These are phyloP conservation scores for Barypeithes pellucidus DNA, from an alignment of 2,888 invertebrate genomes.

Conservation along the genomic window DNA sequence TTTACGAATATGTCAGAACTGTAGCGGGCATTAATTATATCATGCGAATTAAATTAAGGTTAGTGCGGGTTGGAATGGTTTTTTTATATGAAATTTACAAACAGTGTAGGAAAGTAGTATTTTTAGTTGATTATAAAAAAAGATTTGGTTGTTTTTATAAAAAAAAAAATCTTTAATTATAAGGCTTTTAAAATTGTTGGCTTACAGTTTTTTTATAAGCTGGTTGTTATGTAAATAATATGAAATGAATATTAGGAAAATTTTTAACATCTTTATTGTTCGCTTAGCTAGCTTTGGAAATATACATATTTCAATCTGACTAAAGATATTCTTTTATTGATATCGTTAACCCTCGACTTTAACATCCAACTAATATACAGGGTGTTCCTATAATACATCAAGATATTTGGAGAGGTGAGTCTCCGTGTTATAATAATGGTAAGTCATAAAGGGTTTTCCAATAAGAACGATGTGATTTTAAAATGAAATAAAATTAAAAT, in stretches of 20 bases:
- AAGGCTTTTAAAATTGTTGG: constrained; percentile 57
- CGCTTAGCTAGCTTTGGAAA: constrained; percentile 63
- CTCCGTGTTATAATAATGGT: too few species aligned
- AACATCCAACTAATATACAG: background rate
- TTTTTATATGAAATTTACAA: too few species aligned
- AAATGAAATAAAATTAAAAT: too few species aligned
- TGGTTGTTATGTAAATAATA: constrained; percentile 52
- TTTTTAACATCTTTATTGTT: constrained; percentile 62
- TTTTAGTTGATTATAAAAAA: background rate
- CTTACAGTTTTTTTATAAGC: constrained; percentile 60
- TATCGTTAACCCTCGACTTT: constrained; percentile 15
- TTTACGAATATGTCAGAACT: too few species aligned
- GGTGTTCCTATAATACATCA: too few species aligned
- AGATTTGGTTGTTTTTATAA: constrained; percentile 20
- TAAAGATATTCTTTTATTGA: constrained; percentile 47
- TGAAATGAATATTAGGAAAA: constrained; percentile 57
- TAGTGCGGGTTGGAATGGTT: too few species aligned
- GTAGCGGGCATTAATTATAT: too few species aligned
- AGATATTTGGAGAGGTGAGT: too few species aligned
- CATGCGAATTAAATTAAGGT: too few species aligned
- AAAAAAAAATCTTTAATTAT: constrained; percentile 10
- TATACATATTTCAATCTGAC: constrained; percentile 64
- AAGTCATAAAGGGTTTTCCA: too few species aligned
- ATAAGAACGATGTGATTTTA: too few species aligned
- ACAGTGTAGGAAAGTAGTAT: background rate